Conservation (phyloP, 2,797 vertebrate species). For the Coregonus sp. region DNA sequence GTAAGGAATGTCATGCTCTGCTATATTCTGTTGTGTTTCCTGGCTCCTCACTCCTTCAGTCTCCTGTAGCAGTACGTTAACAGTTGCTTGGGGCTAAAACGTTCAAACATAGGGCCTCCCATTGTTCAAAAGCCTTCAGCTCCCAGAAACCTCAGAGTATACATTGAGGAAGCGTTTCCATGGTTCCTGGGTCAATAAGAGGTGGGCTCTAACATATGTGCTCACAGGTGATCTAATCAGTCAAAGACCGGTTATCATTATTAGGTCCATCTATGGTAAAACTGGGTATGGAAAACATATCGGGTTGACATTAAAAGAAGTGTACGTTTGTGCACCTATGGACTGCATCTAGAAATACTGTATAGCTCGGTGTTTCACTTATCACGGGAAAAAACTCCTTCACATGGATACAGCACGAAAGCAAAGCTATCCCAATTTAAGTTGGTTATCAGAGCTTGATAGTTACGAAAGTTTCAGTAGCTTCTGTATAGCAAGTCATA, state of each 20-base stretch:
- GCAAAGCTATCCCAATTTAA: not conserved
- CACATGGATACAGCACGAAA: not conserved
- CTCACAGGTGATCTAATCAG: no score
- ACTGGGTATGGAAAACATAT: not conserved
- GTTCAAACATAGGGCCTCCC: not conserved
- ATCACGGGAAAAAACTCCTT: no score
- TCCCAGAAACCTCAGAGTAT: not conserved
- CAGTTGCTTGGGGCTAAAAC: not conserved
- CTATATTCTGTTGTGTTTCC: not conserved
- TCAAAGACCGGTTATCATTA: no score
- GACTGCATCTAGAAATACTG: not conserved
- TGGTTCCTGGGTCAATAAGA: no score
- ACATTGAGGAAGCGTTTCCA: not conserved
- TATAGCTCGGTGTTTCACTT: not conserved
- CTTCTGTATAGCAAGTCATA: not conserved
- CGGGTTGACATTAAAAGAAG: no score
- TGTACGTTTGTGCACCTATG: not conserved
- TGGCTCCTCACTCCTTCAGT: not conserved
- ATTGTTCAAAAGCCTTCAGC: no score
- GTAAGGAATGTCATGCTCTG: not conserved
- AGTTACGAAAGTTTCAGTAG: not conserved
- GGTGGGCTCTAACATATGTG: no score
- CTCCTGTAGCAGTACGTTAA: not conserved
- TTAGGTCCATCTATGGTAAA: no score
- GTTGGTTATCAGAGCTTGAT: slow-evolving; percentile 2